Base-by-base conservation (phyloP, 2,113 vertebrate species). In the Mionectes macconnelli region DNA sequence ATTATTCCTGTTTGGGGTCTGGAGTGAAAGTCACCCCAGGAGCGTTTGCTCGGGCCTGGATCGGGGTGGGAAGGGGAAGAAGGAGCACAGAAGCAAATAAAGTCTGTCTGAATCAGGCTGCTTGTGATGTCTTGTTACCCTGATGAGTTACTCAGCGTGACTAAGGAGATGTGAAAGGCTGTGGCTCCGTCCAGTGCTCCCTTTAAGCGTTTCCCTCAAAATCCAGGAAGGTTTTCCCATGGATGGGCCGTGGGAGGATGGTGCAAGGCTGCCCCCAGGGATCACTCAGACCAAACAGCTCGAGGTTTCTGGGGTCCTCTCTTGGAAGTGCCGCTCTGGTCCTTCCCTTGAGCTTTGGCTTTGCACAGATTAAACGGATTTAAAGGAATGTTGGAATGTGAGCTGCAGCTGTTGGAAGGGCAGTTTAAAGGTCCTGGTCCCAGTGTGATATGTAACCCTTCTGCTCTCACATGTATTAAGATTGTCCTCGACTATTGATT, bases 401-500 rank as follows among this genome's bases (percentile, higher is more conserved):
- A 91, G 69, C 64, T 89, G 84, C 74, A 87, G 93, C 66, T 87
- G 90, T 18, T 60, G 92, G 25, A 53, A 80, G 18, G 80, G 52
- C 69, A 79, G 87, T 37, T 24, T 42, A 68, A 91, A 96, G 70
- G 92, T 94, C 74, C 19, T 2, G 18, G 84, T 91, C 78, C 74
- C 67, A 19, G 66, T 44, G 53, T 68, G 82, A 16, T 8, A 12
- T 1, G 15, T 64, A 72, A 79, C 89, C 77, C 82, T 91, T 85
- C 93, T 76, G 2, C 62, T 83, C 67, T 79, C 40, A 1, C 45
- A 23, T 8, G 13, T 10, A 37, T 79, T 52, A 55, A 89, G n/a
- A 59, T n/a, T 52, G 74, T 63, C 0, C 0, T 35, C 0, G 0
- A 39, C 52, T n/a, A 20, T 8, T 31, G 90, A 49, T 60, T 79